A percentile compares a stretch with the other conserved stretches of the same genome.
These are phyloP conservation scores for Monochamus alternatus DNA, from an alignment of 2,888 invertebrate genomes.

Conservation along the genomic window DNA sequence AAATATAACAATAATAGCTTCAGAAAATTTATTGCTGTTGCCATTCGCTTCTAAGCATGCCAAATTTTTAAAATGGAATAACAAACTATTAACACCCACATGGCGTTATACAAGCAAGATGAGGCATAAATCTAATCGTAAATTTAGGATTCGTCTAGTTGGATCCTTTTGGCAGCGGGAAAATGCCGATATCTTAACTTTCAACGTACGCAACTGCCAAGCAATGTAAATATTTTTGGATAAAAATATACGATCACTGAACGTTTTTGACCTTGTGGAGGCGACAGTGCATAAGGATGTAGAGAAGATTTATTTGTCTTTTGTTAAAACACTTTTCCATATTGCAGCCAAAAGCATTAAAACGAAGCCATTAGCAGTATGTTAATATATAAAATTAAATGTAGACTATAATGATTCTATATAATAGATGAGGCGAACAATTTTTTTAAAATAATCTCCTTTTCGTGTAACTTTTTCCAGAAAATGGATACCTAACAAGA, in stretches of 20 bases:
- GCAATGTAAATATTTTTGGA: slow-evolving; percentile 35
- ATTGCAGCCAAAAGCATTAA: too few relatives aligned
- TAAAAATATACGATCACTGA: slow-evolving; percentile 36
- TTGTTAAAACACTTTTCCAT: too few relatives aligned
- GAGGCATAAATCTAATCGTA: not conserved
- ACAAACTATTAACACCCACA: slow-evolving; percentile 8
- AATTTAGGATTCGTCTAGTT: slow-evolving; percentile 12
- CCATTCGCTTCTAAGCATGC: not conserved
- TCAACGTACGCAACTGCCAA: slow-evolving; percentile 30
- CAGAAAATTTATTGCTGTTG: not conserved
- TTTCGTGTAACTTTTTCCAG: too few relatives aligned
- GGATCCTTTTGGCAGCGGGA: slow-evolving; percentile 17
- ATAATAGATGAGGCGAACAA: too few relatives aligned
- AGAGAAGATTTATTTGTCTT: not conserved
- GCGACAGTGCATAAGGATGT: slow-evolving; percentile 5
- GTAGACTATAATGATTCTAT: too few relatives aligned
- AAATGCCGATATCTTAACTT: slow-evolving; percentile 1
- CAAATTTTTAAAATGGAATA: not conserved
- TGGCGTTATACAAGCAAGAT: not conserved
- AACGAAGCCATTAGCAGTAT: too few relatives aligned
- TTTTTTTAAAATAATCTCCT: too few relatives aligned
- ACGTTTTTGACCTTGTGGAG: slow-evolving; percentile 20
- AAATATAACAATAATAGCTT: not conserved
- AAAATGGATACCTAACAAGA: too few relatives aligned
- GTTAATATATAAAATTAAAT: too few relatives aligned